Conservation (phyloP, 2,797 vertebrate genomes). For the Psittacula echo region DNA sequence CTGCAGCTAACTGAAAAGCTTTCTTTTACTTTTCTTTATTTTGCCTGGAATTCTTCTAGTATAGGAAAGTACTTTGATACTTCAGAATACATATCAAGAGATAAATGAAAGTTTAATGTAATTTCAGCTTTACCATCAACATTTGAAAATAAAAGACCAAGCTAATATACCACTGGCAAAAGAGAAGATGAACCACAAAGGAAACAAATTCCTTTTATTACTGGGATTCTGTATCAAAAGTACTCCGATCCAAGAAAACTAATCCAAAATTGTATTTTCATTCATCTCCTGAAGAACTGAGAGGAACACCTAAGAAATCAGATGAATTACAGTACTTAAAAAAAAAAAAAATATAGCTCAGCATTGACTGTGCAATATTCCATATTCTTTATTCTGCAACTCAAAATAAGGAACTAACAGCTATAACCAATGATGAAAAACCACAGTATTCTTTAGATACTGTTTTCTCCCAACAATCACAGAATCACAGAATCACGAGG, state of each 20-base stretch:
- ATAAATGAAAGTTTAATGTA: background rate
- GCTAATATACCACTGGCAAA: background rate
- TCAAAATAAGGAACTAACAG: background rate
- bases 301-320: background rate
- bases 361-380: background rate
- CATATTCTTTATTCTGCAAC: background rate
- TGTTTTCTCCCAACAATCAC: background rate
- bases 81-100: background rate
- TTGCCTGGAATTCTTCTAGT: background rate
- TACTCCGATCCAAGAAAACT: background rate
- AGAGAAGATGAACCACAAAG: background rate
- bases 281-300: background rate
- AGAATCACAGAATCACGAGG: too few species aligned
- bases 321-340: background rate
- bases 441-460: background rate
- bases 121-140: background rate
- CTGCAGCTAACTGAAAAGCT: background rate
- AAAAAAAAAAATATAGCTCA: background rate
- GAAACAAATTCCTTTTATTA: background rate
- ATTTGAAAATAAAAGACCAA: background rate
- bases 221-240: background rate
- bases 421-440: background rate
- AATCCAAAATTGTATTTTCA: background rate
- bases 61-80: background rate
- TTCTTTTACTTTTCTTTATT: background rate